phyloP scores from a whole-genome alignment of 2,888 invertebrate genomes.

The Microplitis deprimator region DNA sequence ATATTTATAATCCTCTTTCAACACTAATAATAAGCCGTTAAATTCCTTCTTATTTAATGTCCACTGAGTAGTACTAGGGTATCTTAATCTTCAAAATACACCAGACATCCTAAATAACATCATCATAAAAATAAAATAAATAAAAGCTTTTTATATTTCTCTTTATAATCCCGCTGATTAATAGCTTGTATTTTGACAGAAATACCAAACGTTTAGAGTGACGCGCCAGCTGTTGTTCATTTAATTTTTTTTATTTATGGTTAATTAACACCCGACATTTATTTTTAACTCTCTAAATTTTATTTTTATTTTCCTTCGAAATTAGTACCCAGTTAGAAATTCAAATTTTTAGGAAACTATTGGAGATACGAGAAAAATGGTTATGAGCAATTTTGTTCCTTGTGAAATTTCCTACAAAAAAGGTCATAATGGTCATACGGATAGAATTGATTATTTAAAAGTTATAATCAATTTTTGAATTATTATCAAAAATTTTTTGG shows the following conservation, averaged over 20 bases:
- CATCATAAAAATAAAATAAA: constrained; percentile 36
- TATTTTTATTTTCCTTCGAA: too few species aligned
- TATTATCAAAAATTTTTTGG: too few species aligned
- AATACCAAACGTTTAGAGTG: constrained; percentile 17
- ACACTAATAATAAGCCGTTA: constrained; percentile 10
- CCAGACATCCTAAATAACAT: constrained; percentile 27
- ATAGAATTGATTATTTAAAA: too few species aligned
- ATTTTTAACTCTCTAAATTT: too few species aligned
- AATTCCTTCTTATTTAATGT: constrained; percentile 38
- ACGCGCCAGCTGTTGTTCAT: constrained; percentile 21
- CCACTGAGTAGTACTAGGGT: constrained; percentile 21
- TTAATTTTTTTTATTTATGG: constrained; percentile 34
- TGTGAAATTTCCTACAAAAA: too few species aligned
- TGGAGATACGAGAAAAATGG: too few species aligned
- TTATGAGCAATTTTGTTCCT: too few species aligned
- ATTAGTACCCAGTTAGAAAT: too few species aligned
- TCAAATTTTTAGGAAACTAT: too few species aligned
- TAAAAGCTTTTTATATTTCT: not conserved
- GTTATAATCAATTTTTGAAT: too few species aligned
- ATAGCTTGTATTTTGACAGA: constrained; percentile 21
- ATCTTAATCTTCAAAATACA: constrained; percentile 38
- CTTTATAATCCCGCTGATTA: constrained; percentile 33
- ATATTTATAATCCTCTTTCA: constrained; percentile 5
- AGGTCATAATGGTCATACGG: too few species aligned
- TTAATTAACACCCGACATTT: too few species aligned